A percentile compares a stretch with the other conserved stretches of the same genome.
These are phyloP conservation scores for Phenganax subtilis DNA, from an alignment of 92 coral and sea anemone species.

Conservation along the genomic window DNA sequence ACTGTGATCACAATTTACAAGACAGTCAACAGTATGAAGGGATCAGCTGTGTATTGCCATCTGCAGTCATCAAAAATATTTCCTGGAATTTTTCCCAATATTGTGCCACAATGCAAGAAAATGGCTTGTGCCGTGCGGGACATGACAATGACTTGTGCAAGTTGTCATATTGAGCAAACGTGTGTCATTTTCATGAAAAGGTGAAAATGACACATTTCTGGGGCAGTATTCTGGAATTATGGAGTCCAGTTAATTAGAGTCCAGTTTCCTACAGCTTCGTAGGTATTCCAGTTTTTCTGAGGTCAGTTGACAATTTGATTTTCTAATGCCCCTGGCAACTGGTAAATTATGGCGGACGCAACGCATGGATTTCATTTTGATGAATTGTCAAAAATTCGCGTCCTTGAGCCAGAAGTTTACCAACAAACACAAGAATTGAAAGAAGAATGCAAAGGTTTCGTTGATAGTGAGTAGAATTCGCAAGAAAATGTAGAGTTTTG, in stretches of 20 bases:
- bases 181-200: neutral
- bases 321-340: constrained; percentile 24
- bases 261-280: no score
- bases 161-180: neutral
- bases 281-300: neutral
- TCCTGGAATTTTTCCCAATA: no score
- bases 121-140: no score
- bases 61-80: no score
- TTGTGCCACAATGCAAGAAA: no score
- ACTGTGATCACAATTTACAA: no score
- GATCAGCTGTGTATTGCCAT: no score
- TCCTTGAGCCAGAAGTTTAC: constrained; percentile 93
- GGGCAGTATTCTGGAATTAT: no score
- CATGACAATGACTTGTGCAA: no score
- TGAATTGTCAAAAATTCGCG: constrained; percentile 94
- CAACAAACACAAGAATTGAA: constrained; percentile 86
- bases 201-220: no score
- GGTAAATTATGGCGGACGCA: constrained; percentile 94
- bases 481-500: neutral
- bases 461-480: constrained; percentile 65
- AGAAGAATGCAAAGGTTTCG: constrained; percentile 97
- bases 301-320: neutral
- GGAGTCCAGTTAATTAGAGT: no score
- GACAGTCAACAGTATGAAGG: no score
- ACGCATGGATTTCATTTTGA: constrained; percentile 90